Evolutionary conservation across 1,140 invertebrate genomes (phyloP).

Genomic region (Ctenoplectra terminalis): DNA sequence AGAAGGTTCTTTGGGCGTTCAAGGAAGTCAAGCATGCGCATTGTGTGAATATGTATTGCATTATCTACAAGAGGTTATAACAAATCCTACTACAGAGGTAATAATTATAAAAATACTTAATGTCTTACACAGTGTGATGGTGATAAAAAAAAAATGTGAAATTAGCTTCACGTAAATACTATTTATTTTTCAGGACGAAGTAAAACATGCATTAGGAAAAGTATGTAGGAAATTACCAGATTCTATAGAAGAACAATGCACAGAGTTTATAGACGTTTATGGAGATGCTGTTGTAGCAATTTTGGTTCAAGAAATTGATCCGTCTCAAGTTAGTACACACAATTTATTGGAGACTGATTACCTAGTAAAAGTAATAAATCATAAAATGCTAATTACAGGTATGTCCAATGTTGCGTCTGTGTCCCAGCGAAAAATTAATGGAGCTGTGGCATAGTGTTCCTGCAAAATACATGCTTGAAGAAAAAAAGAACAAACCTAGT

Average conservation of each 20-base stretch:
- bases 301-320: slow-evolving; percentile 92
- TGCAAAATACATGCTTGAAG: slow-evolving; percentile 83
- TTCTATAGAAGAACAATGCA: slow-evolving; percentile 87
- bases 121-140: not conserved
- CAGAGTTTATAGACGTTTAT: slow-evolving; percentile 89
- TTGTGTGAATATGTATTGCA: slow-evolving; percentile 93
- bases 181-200: slow-evolving; percentile 82
- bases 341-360: slow-evolving; percentile 15
- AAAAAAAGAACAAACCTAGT: slow-evolving; percentile 84
- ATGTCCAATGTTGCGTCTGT: slow-evolving; percentile 85
- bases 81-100: slow-evolving; percentile 87
- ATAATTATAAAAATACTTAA: slow-evolving; percentile 38
- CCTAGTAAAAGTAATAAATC: not conserved
- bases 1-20: slow-evolving; percentile 45
- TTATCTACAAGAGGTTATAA: slow-evolving; percentile 89
- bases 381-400: slow-evolving; percentile 81
- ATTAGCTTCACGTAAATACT: not conserved
- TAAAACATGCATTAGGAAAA: slow-evolving; percentile 86
- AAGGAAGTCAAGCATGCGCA: slow-evolving; percentile 85
- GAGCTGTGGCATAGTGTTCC: slow-evolving; percentile 77
- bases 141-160: not conserved
- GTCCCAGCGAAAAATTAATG: slow-evolving; percentile 79
- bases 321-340: slow-evolving; percentile 84
- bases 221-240: slow-evolving; percentile 88
- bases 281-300: slow-evolving; percentile 90